Percentiles rank a stretch among this genome's conserved stretches.
These are phyloP conservation scores for Homalodisca vitripennis DNA, from an alignment of 1,140 invertebrate genomes.

Conservation along the genomic window DNA sequence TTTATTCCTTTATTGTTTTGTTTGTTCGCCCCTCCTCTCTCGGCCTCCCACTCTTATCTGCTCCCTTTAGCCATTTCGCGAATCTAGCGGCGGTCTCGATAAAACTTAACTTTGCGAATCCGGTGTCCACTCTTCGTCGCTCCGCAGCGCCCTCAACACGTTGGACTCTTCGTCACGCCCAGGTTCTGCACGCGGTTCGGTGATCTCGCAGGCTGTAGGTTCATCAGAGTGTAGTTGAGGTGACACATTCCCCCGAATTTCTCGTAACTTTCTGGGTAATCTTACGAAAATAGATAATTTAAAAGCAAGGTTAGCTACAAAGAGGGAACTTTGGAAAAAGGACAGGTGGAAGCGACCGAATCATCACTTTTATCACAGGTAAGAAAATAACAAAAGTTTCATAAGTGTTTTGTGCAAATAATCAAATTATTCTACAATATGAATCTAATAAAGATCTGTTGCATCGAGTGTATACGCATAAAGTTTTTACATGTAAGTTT, in stretches of 20 bases:
- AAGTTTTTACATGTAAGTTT: no score
- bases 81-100: background rate
- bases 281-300: constrained; percentile 28
- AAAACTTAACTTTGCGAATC: constrained; percentile 2
- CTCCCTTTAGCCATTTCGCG: background rate
- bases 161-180: no score
- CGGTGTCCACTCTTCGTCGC: background rate
- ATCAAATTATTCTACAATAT: no score
- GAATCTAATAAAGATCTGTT: no score
- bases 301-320: background rate
- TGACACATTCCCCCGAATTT: background rate
- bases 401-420: no score
- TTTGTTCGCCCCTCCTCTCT: constrained; percentile 1
- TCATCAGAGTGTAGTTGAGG: no score
- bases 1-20: constrained; percentile 23
- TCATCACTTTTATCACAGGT: constrained; percentile 28
- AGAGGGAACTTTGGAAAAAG: constrained; percentile 28
- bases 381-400: no score
- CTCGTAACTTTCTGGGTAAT: background rate
- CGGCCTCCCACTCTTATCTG: background rate
- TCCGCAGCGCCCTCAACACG: background rate
- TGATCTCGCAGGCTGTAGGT: no score
- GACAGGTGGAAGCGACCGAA: constrained; percentile 12
- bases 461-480: no score
- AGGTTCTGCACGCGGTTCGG: no score